phyloP scores from a whole-genome alignment of 2,888 invertebrate species.

The Siphonodentalium dalli region DNA sequence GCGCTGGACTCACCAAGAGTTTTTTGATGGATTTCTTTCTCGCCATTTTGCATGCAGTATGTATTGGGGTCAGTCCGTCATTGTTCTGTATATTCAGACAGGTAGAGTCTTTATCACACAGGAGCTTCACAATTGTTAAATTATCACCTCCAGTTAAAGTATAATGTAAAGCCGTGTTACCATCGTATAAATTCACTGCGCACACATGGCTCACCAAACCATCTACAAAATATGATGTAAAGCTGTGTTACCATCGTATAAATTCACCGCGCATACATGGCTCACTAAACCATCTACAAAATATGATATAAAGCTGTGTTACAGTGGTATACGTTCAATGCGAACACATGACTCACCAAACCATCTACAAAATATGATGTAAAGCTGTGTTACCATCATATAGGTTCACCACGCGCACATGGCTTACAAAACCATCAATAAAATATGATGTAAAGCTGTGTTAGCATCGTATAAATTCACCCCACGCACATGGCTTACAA shows the following conservation, averaged over 20 bases:
- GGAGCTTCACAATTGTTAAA: constrained; percentile 28
- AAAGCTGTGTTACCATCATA: constrained; percentile 44
- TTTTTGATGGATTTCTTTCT: constrained; percentile 47
- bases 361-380: constrained; percentile 37
- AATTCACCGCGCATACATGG: constrained; percentile 58
- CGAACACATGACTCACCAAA: constrained; percentile 55
- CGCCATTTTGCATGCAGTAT: constrained; percentile 47
- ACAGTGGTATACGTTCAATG: constrained; percentile 51
- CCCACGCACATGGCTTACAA: too few species aligned
- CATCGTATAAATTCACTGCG: constrained; percentile 52
- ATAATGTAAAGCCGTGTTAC: constrained; percentile 49
- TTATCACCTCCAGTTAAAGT: constrained; percentile 51
- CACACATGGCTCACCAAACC: constrained; percentile 54
- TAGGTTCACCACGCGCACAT: constrained; percentile 56
- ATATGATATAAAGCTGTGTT: constrained; percentile 31
- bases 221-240: constrained; percentile 32
- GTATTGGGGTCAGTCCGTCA: constrained; percentile 50
- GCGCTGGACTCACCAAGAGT: constrained; percentile 41
- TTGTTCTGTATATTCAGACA: constrained; percentile 53
- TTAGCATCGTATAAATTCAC: too few species aligned
- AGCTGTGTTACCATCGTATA: constrained; percentile 46
- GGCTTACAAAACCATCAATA: constrained; percentile 51
- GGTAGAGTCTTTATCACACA: constrained; percentile 43
- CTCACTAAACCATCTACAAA: constrained; percentile 48
- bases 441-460: neutral